Base-by-base conservation (phyloP, 2,113 vertebrate species). In the Monopterus albus region DNA sequence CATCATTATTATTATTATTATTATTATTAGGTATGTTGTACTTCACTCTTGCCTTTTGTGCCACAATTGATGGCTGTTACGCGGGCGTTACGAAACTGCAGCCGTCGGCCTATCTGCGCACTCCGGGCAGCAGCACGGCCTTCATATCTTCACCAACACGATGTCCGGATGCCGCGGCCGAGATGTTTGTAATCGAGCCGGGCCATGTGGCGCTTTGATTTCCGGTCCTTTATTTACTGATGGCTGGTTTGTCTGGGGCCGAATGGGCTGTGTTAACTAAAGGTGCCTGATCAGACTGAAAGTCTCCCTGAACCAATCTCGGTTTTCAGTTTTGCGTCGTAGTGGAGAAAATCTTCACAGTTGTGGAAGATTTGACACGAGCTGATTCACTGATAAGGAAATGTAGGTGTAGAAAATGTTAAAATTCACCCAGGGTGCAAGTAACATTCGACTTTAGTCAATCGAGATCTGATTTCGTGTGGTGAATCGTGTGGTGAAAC, bases 181-280 rank as follows among this genome's bases (percentile, higher is more conserved):
- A 18, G 43, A 18, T 23, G 57, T 0, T 65, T 78, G 70, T 90
- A 87, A 92, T 94, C 91, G 75, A 88, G 81, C 50, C 55, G 43
- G 40, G 52, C 69, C 90, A 86, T 69, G 70, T 75, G 79, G 81
- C 62, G 76, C 88, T 93, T 92, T 94, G 91, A 93, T 94, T 93
- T 91, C 88, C 91, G 86, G 80, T 36, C 60, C 52, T 45, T 36
- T 36, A 14, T 38, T 26, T 18, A 23, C 47, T 59, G 68, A 85
- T 67, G 55, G 36, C 53, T 4, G 10, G 0, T 55, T 36, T 13
- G 21, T 5, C 42, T 47, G 47, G 6, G 25, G 20, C 36, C 13
- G 14, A 13, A 14, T 13, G 35, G 13, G 13, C 13, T 4, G 35
- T 4, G 35, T 10, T 10, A 8, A 6, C 10, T 12, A 12, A 2